Evolutionary conservation across 2,797 vertebrate species (phyloP).

Genomic region (Nannoperca obscura): DNA sequence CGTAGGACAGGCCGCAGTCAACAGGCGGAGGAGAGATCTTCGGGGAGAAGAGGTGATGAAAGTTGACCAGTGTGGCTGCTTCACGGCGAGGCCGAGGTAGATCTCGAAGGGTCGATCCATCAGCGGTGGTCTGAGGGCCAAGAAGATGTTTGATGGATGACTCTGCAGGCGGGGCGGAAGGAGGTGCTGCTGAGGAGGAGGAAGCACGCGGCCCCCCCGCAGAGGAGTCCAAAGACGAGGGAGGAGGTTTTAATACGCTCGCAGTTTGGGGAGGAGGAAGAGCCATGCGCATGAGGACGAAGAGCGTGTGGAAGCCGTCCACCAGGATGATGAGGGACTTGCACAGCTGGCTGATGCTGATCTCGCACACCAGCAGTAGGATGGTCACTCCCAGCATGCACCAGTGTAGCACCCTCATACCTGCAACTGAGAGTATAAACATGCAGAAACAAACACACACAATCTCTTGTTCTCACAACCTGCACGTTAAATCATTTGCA

Average conservation of each 20-base stretch:
- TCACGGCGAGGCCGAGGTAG: neutral
- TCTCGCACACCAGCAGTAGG: constrained; percentile 78
- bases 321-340: constrained; percentile 80
- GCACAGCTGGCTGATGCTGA: constrained; percentile 79
- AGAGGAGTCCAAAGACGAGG: constrained; percentile 5
- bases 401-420: constrained; percentile 62
- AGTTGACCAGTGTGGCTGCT: neutral
- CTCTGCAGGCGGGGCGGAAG: neutral
- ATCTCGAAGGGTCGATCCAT: neutral
- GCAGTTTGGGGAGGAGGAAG: constrained; percentile 34
- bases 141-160: neutral
- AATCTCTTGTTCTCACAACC: neutral
- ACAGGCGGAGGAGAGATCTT: neutral
- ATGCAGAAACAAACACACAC: neutral
- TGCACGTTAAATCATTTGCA: neutral
- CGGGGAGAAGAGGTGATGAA: neutral
- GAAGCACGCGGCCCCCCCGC: neutral
- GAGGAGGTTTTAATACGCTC: neutral
- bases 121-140: neutral
- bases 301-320: constrained; percentile 85
- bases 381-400: constrained; percentile 74
- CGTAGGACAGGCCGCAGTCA: constrained; percentile 48
- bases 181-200: constrained; percentile 8
- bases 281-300: constrained; percentile 73
- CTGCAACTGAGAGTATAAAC: constrained; percentile 55